Evolutionary conservation across 2,113 vertebrate genomes (phyloP).

Genomic region (Silurus glanis): DNA sequence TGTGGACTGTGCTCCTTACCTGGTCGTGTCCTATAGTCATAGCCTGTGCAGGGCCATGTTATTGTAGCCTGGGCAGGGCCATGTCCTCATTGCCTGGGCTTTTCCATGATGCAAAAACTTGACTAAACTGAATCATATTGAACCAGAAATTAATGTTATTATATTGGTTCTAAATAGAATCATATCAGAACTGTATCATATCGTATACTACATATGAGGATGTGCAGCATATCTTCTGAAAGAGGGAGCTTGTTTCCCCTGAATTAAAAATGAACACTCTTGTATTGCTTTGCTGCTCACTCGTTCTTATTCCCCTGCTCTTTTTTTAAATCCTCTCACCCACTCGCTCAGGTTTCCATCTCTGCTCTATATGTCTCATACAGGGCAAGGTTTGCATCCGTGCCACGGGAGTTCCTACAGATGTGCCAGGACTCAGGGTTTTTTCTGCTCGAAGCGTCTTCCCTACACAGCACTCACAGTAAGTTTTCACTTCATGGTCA

Average conservation of each 20-base stretch:
- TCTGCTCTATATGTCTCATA: neutral
- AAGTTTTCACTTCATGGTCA: constrained; percentile 55
- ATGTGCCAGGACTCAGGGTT: constrained; percentile 80
- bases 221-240: neutral
- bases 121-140: neutral
- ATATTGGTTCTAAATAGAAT: too few species aligned
- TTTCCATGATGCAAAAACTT: neutral
- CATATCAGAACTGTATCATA: neutral
- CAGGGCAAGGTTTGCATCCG: constrained; percentile 82
- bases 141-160: neutral
- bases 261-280: neutral
- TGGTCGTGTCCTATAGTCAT: too few species aligned
- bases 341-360: neutral
- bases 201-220: neutral
- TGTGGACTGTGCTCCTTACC: neutral
- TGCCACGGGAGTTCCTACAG: constrained; percentile 80
- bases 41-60: neutral
- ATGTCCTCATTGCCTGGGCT: too few species aligned
- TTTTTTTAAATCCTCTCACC: neutral
- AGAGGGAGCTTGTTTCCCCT: neutral
- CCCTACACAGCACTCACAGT: constrained; percentile 76
- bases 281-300: neutral
- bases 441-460: constrained; percentile 75
- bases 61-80: too few species aligned
- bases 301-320: neutral